Evolutionary conservation across 2,113 vertebrate genomes (phyloP), one percentile per base, ranked within the genome.

Genomic region (Ameiurus melas): DNA sequence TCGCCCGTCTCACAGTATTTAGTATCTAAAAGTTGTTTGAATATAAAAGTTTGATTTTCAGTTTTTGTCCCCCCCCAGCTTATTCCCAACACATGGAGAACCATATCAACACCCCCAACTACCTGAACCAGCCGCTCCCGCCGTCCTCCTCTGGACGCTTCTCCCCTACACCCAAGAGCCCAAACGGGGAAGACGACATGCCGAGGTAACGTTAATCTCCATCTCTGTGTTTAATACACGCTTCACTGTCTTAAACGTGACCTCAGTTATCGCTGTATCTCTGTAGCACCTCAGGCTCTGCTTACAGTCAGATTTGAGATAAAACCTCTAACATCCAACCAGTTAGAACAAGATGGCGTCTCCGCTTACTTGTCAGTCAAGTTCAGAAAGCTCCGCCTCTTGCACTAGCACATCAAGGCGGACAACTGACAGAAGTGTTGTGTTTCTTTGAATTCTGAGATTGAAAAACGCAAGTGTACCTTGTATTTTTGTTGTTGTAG

Each of bases 61-160:
- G 0, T 80, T 60, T 80, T 3, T 57, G 27, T 9, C 4, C 27
- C 16, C 9, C 92, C 88, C 2, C 95, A 99, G 98, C 98, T 80
- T 96, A 96, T 94, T 95, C 97, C 86, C 97, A 96, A 77, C 96
- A 97, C 91, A 91, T 97, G 90, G 98, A 99, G 92, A 99, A 99
- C 92, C 98, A 99, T 94, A 96, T 98, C 95, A 96, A 94, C 91
- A 93, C 96, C 27, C 94, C 97, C 83, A 94, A 90, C 92, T 98
- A 96, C 94, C 60, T 98, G 94, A 94, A 94, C 33, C 98, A 97
- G 91, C 77, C 96, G 0, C 57, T 94, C 27, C 94, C 97, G 2
- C 96, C 96, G 19, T 93, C 97, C 2, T 95, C 96, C 43, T 96
- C 97, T 2, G 96, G 97, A 62, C 94, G 96, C 84, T 98, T 96